Conservation (phyloP, 2,797 vertebrate species). For the Enoplosus armatus region DNA sequence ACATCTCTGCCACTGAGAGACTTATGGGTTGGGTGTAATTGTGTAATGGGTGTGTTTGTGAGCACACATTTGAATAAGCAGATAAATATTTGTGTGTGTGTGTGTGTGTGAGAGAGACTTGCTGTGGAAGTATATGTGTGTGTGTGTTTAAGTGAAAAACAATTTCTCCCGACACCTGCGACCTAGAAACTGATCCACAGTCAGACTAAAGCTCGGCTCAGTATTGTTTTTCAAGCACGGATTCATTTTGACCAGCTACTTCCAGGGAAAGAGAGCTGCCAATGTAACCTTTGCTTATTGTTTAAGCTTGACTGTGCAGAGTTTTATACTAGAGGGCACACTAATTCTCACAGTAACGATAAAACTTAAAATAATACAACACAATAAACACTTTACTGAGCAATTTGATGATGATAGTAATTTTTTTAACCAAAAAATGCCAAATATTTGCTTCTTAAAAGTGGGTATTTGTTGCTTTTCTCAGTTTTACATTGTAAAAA, state of each 20-base stretch:
- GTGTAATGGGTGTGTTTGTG: constrained; percentile 40
- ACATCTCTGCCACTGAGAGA: constrained; percentile 44
- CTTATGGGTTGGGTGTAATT: constrained; percentile 41
- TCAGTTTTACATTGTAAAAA: too few relatives aligned
- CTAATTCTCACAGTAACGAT: background rate
- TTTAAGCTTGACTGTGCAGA: background rate
- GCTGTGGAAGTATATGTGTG: background rate
- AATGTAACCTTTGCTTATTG: background rate
- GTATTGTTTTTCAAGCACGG: constrained; percentile 16
- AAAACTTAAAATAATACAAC: background rate
- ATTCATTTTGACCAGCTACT: constrained; percentile 32
- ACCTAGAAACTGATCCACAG: constrained; percentile 9
- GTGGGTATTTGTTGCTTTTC: too few relatives aligned
- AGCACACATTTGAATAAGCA: constrained; percentile 44
- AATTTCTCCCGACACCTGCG: constrained; percentile 18
- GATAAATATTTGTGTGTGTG: constrained; percentile 53
- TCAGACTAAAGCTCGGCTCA: constrained; percentile 28
- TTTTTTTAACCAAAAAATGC: background rate
- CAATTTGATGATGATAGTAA: background rate
- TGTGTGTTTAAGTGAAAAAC: background rate
- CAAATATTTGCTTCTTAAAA: background rate
- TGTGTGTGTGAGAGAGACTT: background rate
- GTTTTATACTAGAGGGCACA: background rate
- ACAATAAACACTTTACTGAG: background rate
- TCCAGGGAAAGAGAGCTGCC: constrained; percentile 23